A percentile compares a stretch with the other conserved stretches of the same genome.
These are phyloP conservation scores for Sialis fuliginosa DNA, from an alignment of 2,888 invertebrate species.

Conservation along the genomic window DNA sequence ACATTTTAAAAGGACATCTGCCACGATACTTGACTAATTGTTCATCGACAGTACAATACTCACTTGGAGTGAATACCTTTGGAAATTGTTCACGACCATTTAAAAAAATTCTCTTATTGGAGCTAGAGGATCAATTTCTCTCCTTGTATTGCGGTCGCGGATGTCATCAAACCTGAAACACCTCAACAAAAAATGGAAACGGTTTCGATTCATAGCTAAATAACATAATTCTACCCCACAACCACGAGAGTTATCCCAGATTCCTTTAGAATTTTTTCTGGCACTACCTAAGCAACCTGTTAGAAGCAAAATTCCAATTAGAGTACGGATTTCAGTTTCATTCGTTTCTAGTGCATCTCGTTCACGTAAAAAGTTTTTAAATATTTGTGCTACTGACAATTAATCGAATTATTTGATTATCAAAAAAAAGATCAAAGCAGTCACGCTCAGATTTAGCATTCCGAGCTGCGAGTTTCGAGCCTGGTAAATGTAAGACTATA, in stretches of 20 bases:
- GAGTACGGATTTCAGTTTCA: slow-evolving; percentile 4
- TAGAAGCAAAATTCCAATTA: slow-evolving; percentile 2
- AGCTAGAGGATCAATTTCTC: slow-evolving; percentile 8
- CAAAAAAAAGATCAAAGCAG: neutral
- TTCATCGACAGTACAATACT: slow-evolving; percentile 12
- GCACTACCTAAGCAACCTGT: slow-evolving; percentile 1
- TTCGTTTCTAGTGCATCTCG: slow-evolving; percentile 2
- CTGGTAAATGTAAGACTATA: neutral
- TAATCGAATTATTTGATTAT: neutral
- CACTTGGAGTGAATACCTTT: slow-evolving; percentile 9
- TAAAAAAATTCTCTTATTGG: slow-evolving; percentile 12
- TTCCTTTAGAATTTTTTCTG: slow-evolving; percentile 1
- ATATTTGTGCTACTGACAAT: neutral
- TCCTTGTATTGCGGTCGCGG: slow-evolving; percentile 2
- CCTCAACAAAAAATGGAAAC: slow-evolving; percentile 9
- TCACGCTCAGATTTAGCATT: neutral
- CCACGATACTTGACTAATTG: slow-evolving; percentile 13
- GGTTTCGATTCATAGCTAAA: slow-evolving; percentile 9
- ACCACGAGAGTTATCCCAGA: slow-evolving; percentile 3
- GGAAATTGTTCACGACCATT: slow-evolving; percentile 13
- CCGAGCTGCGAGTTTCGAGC: no score
- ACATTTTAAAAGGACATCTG: slow-evolving; percentile 14
- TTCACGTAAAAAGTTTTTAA: neutral
- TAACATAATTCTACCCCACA: slow-evolving; percentile 10
- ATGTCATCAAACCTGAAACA: slow-evolving; percentile 10